These are phyloP conservation scores for Pammene fasciana DNA, from an alignment of 2,888 invertebrate species.

Conservation along the genomic window DNA sequence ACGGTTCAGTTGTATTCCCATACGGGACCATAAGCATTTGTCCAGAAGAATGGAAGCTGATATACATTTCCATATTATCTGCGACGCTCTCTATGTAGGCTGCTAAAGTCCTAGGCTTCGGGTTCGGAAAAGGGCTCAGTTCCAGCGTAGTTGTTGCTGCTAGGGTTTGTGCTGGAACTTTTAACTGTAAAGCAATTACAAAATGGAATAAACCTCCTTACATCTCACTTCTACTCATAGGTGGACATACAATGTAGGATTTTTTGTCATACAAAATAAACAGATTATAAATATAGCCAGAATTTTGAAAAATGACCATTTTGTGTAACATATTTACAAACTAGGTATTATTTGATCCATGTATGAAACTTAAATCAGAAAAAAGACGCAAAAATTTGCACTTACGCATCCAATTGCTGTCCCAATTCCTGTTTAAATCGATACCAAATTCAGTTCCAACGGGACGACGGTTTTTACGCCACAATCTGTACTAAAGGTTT, in stretches of 20 bases:
- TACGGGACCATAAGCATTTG: constrained; percentile 85
- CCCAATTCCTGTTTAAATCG: constrained; percentile 89
- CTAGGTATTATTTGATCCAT: no score
- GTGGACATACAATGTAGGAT: no score
- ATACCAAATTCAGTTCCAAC: constrained; percentile 81
- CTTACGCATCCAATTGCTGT: constrained; percentile 81
- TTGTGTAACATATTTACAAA: no score
- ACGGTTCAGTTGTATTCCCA: constrained; percentile 77
- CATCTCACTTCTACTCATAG: no score
- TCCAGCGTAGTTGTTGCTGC: constrained; percentile 86
- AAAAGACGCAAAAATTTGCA: background rate
- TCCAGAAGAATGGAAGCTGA: constrained; percentile 87
- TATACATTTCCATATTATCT: constrained; percentile 77
- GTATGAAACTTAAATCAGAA: no score
- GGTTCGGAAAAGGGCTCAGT: constrained; percentile 84
- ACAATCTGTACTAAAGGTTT: constrained; percentile 77
- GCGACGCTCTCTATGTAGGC: constrained; percentile 72
- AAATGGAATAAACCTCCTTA: no score
- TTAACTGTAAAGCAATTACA: constrained; percentile 51
- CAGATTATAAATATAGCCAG: no score
- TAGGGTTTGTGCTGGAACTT: constrained; percentile 79
- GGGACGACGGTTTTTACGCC: constrained; percentile 83
- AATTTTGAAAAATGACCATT: no score
- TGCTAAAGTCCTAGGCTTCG: constrained; percentile 75
- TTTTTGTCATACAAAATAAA: no score